Conservation (phyloP, 2,113 vertebrate species). For the Crotalus tigris region DNA sequence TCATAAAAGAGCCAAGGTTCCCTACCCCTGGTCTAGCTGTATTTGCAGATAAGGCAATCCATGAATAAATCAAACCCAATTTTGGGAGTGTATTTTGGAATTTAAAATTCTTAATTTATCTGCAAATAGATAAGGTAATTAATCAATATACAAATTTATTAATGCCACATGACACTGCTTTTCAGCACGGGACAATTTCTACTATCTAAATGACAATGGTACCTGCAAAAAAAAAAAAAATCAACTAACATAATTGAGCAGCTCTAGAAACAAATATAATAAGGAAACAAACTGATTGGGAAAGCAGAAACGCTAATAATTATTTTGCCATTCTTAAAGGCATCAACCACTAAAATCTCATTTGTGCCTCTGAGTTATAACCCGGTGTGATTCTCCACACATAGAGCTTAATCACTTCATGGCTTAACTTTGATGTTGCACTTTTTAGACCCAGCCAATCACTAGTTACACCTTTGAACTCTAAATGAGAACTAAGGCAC, state of each 20-base stretch:
- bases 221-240: background rate
- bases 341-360: background rate
- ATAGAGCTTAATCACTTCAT: conserved; percentile 91
- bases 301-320: background rate
- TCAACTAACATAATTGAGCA: background rate
- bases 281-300: background rate
- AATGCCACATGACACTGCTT: background rate
- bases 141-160: background rate
- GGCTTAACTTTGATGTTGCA: conserved; percentile 83
- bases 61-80: background rate
- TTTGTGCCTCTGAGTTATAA: conserved; percentile 96
- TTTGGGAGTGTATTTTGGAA: background rate
- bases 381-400: conserved; percentile 81
- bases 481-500: conserved; percentile 60
- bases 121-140: background rate
- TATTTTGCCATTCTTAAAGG: background rate
- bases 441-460: conserved; percentile 83
- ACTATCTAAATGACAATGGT: background rate
- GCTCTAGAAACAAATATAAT: background rate
- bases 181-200: background rate
- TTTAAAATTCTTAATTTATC: background rate
- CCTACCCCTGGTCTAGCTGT: background rate
- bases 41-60: background rate
- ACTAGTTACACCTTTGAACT: conserved; percentile 67
- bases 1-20: too few relatives aligned